A percentile compares a stretch with the other conserved stretches of the same genome.
Conservation (phyloP, 2,113 vertebrate species). For the Festucalex cinctus region DNA sequence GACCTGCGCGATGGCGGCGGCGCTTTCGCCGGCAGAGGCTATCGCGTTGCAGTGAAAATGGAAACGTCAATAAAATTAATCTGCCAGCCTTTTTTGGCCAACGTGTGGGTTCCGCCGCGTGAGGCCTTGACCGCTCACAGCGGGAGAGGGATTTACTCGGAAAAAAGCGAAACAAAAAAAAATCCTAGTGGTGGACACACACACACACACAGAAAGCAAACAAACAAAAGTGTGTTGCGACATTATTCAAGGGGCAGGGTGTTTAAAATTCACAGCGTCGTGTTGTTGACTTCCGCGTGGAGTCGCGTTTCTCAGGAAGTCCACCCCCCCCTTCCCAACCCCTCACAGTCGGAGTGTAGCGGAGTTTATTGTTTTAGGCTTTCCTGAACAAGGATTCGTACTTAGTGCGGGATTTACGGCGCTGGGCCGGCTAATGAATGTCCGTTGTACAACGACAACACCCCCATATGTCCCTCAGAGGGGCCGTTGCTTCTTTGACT, state of each 20-base stretch:
- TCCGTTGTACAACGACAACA: slow-evolving; percentile 93
- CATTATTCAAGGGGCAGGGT: slow-evolving; percentile 61
- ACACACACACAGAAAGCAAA: neutral
- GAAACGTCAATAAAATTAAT: slow-evolving; percentile 99
- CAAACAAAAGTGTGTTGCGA: slow-evolving; percentile 49
- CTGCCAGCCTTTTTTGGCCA: slow-evolving; percentile 90
- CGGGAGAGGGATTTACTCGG: slow-evolving; percentile 63
- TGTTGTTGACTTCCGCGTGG: slow-evolving; percentile 74
- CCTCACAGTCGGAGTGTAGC: slow-evolving; percentile 75
- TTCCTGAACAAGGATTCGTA: slow-evolving; percentile 96
- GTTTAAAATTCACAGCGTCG: slow-evolving; percentile 62
- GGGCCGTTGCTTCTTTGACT: slow-evolving; percentile 86
- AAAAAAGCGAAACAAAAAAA: slow-evolving; percentile 14
- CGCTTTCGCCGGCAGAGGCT: slow-evolving; percentile 70
- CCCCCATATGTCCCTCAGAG: slow-evolving; percentile 85
- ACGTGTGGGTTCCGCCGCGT: slow-evolving; percentile 72
- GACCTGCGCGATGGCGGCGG: slow-evolving; percentile 50
- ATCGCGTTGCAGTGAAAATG: slow-evolving; percentile 99
- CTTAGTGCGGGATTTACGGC: slow-evolving; percentile 97
- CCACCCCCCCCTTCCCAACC: slow-evolving; percentile 9
- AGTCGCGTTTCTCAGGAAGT: slow-evolving; percentile 82
- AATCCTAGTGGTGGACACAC: neutral
- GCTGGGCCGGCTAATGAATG: slow-evolving; percentile 93
- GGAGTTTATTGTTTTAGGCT: slow-evolving; percentile 98
- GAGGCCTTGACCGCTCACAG: slow-evolving; percentile 69